Conservation (phyloP, 2,888 invertebrate genomes). For the Cepaea hortensis region DNA sequence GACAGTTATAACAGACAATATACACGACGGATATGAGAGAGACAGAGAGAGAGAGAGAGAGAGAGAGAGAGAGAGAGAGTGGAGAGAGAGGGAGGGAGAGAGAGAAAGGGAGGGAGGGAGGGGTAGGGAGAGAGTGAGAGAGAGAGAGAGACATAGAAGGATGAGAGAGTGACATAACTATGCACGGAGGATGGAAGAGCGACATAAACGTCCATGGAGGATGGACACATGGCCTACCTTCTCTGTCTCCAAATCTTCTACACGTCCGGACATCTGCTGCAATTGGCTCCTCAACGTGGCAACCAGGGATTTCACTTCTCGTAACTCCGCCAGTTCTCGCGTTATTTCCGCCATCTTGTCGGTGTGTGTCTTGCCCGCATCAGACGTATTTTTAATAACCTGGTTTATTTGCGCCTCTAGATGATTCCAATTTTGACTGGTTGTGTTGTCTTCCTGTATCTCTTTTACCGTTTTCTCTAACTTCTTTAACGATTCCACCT, state of each 20-base stretch:
- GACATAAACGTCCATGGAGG: no score
- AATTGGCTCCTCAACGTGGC: slow-evolving; percentile 48
- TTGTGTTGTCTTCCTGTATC: background rate
- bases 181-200: no score
- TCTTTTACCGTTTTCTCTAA: background rate
- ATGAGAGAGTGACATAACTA: no score
- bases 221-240: slow-evolving; percentile 40
- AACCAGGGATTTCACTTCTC: background rate
- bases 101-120: no score
- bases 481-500: background rate
- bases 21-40: no score
- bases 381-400: background rate
- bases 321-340: background rate
- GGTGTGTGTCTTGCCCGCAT: background rate
- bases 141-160: no score
- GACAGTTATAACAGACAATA: no score
- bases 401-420: background rate
- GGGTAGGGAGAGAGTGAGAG: no score
- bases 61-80: no score
- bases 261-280: slow-evolving; percentile 35
- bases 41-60: no score
- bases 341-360: background rate
- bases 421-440: background rate
- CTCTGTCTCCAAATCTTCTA: slow-evolving; percentile 50
- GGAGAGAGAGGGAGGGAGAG: no score